phyloP scores from a whole-genome alignment of 2,113 vertebrate genomes.

The Machaerirhynchus nigripectus region DNA sequence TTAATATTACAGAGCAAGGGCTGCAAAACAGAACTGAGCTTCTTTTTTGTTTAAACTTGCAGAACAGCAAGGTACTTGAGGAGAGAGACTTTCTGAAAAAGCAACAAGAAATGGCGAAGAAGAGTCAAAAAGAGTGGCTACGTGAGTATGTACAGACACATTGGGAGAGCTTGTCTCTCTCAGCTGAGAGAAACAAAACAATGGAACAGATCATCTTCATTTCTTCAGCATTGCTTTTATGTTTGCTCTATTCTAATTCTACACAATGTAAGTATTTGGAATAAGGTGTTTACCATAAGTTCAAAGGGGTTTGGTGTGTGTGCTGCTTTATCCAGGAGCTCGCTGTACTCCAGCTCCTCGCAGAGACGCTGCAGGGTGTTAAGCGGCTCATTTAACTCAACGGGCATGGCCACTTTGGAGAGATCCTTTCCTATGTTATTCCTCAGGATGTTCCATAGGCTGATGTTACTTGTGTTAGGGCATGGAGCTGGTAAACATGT shows the following conservation, averaged over 20 bases:
- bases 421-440: slow-evolving; percentile 98
- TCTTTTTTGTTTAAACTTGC: not conserved
- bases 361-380: slow-evolving; percentile 95
- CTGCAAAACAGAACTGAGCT: not conserved
- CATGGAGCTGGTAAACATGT: slow-evolving; percentile 83
- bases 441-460: slow-evolving; percentile 95
- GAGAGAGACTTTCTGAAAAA: not conserved
- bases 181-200: not conserved
- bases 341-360: slow-evolving; percentile 96
- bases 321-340: slow-evolving; percentile 88
- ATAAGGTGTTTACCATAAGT: slow-evolving; percentile 83
- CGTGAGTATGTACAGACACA: not conserved
- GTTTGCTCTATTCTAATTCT: not conserved
- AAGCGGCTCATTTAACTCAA: slow-evolving; percentile 92
- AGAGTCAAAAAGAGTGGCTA: not conserved
- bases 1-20: not conserved
- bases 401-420: slow-evolving; percentile 97
- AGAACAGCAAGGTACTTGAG: not conserved
- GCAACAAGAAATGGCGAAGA: not conserved
- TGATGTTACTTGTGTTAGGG: slow-evolving; percentile 88
- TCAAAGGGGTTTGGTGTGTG: slow-evolving; percentile 77
- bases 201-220: not conserved
- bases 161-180: not conserved
- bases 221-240: not conserved
- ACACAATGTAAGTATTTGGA: not conserved